Percentiles rank a stretch among this genome's conserved stretches.
Conservation (phyloP, 92 coral and sea anemone species). For the Palythoa grandiflora region DNA sequence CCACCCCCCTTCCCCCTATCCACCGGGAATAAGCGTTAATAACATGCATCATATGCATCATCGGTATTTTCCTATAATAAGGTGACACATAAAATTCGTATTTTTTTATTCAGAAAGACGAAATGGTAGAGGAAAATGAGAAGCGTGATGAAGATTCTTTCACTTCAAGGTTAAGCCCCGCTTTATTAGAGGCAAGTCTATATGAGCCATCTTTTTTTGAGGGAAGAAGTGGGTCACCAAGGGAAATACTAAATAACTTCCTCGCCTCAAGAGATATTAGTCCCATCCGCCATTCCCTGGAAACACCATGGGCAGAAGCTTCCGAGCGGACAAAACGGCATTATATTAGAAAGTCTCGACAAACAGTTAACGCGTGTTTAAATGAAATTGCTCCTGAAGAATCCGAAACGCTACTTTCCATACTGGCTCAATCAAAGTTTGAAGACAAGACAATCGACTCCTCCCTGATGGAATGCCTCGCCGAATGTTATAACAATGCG, state of each 20-base stretch:
- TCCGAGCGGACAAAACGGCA: constrained; percentile 64
- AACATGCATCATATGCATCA: constrained; percentile 24
- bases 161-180: constrained; percentile 21
- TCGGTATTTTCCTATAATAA: constrained; percentile 19
- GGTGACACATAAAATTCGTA: constrained; percentile 1
- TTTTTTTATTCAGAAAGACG: constrained; percentile 16
- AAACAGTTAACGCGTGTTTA: constrained; percentile 55
- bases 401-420: constrained; percentile 40
- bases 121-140: constrained; percentile 24
- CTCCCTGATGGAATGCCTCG: constrained; percentile 60
- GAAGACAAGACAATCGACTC: constrained; percentile 51
- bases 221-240: constrained; percentile 23
- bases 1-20: constrained; percentile 1
- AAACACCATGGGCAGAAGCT: constrained; percentile 58
- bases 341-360: constrained; percentile 61
- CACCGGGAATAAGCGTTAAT: constrained; percentile 25
- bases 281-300: constrained; percentile 66
- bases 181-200: constrained; percentile 13
- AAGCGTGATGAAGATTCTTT: constrained; percentile 32
- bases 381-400: constrained; percentile 62
- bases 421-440: constrained; percentile 31
- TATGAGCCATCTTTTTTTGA: constrained; percentile 22
- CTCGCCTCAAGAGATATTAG: constrained; percentile 64
- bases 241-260: constrained; percentile 54
- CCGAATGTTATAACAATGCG: constrained; percentile 64